Base-by-base conservation (phyloP, 2,113 vertebrate species). In the Tauraco erythrolophus region DNA sequence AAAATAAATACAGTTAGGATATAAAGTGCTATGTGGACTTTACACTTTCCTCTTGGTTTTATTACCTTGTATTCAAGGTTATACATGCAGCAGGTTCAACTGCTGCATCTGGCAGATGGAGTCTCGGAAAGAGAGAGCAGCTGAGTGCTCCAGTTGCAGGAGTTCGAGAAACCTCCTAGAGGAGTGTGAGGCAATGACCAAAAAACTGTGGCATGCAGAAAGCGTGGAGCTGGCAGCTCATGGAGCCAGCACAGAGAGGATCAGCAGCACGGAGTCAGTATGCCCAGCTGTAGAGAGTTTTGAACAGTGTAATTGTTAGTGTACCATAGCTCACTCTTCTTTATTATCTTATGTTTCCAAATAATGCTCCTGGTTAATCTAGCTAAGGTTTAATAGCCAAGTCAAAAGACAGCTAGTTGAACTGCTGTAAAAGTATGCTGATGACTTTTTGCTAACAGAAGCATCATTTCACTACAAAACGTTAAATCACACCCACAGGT, bases 401-500 rank as follows among this genome's bases (percentile, higher is more conserved):
- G 57, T 43, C 72, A 64, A 95, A 95, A 92, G 94, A 66, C 22
- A 58, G 70, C 84, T 6, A 95, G 89, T 71, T 87, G 69, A 84
- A 43, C 19, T 35, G 30, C 21, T 86, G 7, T 83, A 76, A 78
- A 81, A 86, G 79, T 48, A 43, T 70, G 84, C 81, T 90, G 57
- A 80, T 70, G 84, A 48, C 43, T 92, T 87, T 43, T 43, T 95
- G 53, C 46, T 88, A 91, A 57, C 43, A 87, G 70, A 66, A 80
- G 50, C 54, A 71, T 48, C 4, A 75, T 78, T 97, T 88, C 64
- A 65, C 41, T 80, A 14, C 54, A 61, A 68, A 90, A 87, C 46
- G 53, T 78, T 41, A 90, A 60, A 96, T 91, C 65, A 81, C 65
- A 65, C 84, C 57, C 76, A 94, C 81, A 97, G 95, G 53, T 69